A percentile compares a stretch with the other conserved stretches of the same genome.
Evolutionary conservation across 2,113 vertebrate species (phyloP).

Genomic region (Seriola aureovittata): DNA sequence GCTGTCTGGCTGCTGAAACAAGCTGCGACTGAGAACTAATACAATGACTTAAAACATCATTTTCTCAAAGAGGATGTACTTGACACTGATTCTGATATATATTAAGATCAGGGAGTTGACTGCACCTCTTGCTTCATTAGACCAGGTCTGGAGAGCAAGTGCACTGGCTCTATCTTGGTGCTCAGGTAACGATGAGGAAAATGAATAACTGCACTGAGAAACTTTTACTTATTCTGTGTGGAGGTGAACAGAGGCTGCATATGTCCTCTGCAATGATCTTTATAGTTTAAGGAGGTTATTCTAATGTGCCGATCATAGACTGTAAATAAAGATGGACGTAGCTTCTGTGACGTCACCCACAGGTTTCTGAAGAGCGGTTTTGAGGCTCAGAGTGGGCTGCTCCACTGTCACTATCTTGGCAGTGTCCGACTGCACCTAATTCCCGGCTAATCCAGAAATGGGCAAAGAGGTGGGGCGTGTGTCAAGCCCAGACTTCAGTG

Average conservation of each 20-base stretch:
- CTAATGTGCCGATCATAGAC: too few relatives aligned
- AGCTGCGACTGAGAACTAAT: neutral
- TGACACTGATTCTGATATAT: slow-evolving; percentile 28
- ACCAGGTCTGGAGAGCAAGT: slow-evolving; percentile 14
- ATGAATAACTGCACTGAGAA: neutral
- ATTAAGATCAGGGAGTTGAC: slow-evolving; percentile 17
- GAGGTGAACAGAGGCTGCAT: neutral
- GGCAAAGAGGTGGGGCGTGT: too few relatives aligned
- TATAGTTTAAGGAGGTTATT: too few relatives aligned
- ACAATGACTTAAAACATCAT: neutral
- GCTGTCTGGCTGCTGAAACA: slow-evolving; percentile 18
- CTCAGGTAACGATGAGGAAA: neutral
- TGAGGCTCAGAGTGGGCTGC: too few relatives aligned
- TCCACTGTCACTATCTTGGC: too few relatives aligned
- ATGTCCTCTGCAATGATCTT: neutral
- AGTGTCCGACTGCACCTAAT: too few relatives aligned
- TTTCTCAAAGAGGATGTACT: slow-evolving; percentile 18
- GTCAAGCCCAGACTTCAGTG: too few relatives aligned
- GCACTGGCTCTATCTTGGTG: neutral
- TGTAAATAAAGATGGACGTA: too few relatives aligned
- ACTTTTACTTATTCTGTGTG: neutral
- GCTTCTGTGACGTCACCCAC: too few relatives aligned
- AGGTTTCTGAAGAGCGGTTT: too few relatives aligned
- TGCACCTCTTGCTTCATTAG: neutral
- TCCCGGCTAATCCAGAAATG: too few relatives aligned